A percentile compares a stretch with the other conserved stretches of the same genome.
These are phyloP conservation scores for Myrmecobius fasciatus DNA, from an alignment of 2,113 vertebrate species.

Conservation along the genomic window DNA sequence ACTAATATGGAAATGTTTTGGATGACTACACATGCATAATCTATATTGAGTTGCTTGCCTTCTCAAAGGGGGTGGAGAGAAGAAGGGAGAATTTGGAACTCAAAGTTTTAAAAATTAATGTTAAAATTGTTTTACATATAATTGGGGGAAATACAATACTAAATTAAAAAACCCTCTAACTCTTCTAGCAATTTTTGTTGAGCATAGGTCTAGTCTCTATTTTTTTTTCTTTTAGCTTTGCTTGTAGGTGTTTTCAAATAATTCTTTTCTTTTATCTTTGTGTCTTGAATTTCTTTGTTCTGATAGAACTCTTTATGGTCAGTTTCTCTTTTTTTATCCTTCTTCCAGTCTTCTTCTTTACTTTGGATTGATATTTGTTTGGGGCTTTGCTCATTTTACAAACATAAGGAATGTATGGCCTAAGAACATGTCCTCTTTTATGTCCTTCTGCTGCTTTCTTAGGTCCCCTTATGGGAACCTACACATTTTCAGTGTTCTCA, in stretches of 20 bases:
- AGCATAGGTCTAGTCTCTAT: not conserved
- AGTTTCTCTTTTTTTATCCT: too few relatives aligned
- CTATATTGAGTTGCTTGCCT: too few relatives aligned
- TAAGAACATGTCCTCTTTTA: not conserved
- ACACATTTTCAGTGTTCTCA: not conserved
- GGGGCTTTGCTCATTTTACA: not conserved
- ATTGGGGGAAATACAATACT: too few relatives aligned
- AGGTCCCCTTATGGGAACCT: not conserved
- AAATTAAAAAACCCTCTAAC: not conserved
- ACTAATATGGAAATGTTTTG: too few relatives aligned
- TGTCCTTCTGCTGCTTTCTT: not conserved
- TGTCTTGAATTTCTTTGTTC: not conserved
- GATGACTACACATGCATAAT: too few relatives aligned
- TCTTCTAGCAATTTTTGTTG: not conserved
- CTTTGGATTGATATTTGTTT: not conserved
- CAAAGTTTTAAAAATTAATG: too few relatives aligned
- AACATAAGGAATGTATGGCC: not conserved
- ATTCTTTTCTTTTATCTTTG: not conserved
- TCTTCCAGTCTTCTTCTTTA: not conserved
- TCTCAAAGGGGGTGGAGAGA: too few relatives aligned
- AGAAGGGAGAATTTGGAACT: too few relatives aligned
- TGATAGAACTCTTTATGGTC: not conserved
- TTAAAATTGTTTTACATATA: too few relatives aligned
- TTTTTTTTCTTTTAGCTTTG: not conserved
- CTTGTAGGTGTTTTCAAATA: not conserved